Conservation (phyloP, 92 coral and sea anemone species). For the Porites rus region DNA sequence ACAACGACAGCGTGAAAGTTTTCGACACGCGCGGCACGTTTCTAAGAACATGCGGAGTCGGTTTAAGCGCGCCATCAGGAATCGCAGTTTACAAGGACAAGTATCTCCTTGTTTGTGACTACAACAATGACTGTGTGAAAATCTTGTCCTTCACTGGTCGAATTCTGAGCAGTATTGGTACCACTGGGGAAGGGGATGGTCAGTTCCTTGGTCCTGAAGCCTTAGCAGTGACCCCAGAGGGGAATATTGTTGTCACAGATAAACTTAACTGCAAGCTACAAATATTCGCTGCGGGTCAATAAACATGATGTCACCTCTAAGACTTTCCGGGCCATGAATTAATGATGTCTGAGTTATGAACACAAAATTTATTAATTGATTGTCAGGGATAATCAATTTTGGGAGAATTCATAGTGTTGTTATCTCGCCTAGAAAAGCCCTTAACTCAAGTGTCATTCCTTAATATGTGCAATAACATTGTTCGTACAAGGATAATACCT, state of each 20-base stretch:
- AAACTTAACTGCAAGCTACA: constrained; percentile 78
- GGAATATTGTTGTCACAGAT: constrained; percentile 71
- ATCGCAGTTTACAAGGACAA: constrained; percentile 73
- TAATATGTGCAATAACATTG: too few relatives aligned
- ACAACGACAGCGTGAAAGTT: constrained; percentile 81
- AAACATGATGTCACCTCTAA: background rate
- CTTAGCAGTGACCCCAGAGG: constrained; percentile 65
- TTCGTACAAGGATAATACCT: too few relatives aligned
- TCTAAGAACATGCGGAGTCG: constrained; percentile 57
- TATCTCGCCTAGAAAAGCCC: too few relatives aligned
- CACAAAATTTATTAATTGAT: too few relatives aligned
- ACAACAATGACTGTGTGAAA: constrained; percentile 79
- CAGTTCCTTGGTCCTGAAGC: constrained; percentile 85
- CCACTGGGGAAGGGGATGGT: constrained; percentile 69
- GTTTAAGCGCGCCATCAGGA: constrained; percentile 84
- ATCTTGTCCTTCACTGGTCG: constrained; percentile 72
- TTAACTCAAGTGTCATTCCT: too few relatives aligned
- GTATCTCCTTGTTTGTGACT: constrained; percentile 80
- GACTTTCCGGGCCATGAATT: background rate
- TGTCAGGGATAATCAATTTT: too few relatives aligned
- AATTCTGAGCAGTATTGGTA: constrained; percentile 68
- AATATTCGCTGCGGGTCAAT: constrained; percentile 17
- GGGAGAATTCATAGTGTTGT: too few relatives aligned
- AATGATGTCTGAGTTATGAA: too few relatives aligned
- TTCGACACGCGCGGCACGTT: constrained; percentile 81